phyloP scores from a whole-genome alignment of 2,797 vertebrate genomes.

The Tachyglossus aculeatus region DNA sequence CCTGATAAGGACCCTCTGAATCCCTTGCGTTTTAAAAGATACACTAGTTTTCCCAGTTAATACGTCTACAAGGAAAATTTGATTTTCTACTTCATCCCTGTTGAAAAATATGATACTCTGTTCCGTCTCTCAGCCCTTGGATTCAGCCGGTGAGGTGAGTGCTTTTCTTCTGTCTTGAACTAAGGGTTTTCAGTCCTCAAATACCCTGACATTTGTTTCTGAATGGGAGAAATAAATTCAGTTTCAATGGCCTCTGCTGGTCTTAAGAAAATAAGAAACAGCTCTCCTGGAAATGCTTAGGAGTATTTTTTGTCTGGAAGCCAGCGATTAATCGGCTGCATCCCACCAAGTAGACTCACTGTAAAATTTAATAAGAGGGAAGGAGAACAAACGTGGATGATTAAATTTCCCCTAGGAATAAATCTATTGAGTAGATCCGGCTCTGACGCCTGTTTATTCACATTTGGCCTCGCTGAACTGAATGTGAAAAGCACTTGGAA shows the following conservation, averaged over 20 bases:
- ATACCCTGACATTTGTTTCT: conserved; percentile 21
- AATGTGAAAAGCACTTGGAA: no score
- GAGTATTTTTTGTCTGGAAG: conserved; percentile 35
- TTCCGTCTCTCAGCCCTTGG: conserved; percentile 18
- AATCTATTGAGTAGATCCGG: neutral
- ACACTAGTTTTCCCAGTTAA: neutral
- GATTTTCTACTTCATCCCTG: neutral
- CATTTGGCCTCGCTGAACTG: conserved; percentile 1
- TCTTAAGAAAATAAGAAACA: conserved; percentile 49
- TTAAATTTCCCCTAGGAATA: conserved; percentile 24
- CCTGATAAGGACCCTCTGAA: neutral
- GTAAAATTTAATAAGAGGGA: conserved; percentile 31
- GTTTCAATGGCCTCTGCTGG: conserved; percentile 29
- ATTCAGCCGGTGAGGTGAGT: conserved; percentile 11
- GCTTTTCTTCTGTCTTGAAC: conserved; percentile 24
- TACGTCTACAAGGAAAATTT: neutral
- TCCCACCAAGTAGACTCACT: neutral
- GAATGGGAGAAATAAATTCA: conserved; percentile 47
- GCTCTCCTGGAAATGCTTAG: conserved; percentile 26
- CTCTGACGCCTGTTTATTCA: conserved; percentile 16
- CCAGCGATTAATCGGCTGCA: conserved; percentile 15
- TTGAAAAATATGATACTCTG: neutral
- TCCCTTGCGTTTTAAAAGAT: neutral
- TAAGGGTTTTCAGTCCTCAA: conserved; percentile 38
- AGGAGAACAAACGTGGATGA: conserved; percentile 22